Evolutionary conservation across 2,797 vertebrate species (phyloP).

Genomic region (Fringilla coelebs): DNA sequence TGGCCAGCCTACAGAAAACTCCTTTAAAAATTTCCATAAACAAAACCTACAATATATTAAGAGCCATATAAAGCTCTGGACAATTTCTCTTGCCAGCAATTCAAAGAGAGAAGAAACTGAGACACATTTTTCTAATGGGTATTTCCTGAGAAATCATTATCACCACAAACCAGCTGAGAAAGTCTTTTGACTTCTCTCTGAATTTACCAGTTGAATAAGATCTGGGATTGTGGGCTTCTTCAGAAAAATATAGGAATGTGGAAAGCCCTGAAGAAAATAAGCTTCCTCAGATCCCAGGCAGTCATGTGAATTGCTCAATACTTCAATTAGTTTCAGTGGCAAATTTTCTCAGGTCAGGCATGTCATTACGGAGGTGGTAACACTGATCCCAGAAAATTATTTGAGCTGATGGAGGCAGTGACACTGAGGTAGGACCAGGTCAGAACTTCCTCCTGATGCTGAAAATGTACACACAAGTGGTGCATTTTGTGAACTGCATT

Average conservation of each 20-base stretch:
- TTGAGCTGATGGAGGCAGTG: not conserved
- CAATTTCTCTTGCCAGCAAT: constrained; percentile 4
- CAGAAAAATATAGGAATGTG: not conserved
- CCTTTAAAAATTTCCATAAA: not conserved
- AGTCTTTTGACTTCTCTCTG: not conserved
- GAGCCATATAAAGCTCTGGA: not conserved
- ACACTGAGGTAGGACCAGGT: not conserved
- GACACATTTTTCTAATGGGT: not conserved
- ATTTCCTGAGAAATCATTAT: constrained; percentile 19
- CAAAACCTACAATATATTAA: not conserved
- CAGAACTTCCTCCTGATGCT: not conserved
- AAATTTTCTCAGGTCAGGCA: not conserved
- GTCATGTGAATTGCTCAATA: not conserved
- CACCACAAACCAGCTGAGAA: not conserved
- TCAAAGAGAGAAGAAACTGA: not conserved
- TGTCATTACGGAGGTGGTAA: not conserved
- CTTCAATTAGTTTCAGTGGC: not conserved
- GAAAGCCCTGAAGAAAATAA: not conserved
- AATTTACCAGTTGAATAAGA: not conserved
- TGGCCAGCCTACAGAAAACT: not conserved
- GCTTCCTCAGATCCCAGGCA: not conserved
- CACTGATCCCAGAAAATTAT: not conserved
- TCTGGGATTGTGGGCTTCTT: not conserved
- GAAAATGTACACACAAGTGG: not conserved
- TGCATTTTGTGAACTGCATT: not conserved